These are phyloP conservation scores for Dolichomitus sp. DNA, from an alignment of 2,888 invertebrate genomes.

Conservation along the genomic window DNA sequence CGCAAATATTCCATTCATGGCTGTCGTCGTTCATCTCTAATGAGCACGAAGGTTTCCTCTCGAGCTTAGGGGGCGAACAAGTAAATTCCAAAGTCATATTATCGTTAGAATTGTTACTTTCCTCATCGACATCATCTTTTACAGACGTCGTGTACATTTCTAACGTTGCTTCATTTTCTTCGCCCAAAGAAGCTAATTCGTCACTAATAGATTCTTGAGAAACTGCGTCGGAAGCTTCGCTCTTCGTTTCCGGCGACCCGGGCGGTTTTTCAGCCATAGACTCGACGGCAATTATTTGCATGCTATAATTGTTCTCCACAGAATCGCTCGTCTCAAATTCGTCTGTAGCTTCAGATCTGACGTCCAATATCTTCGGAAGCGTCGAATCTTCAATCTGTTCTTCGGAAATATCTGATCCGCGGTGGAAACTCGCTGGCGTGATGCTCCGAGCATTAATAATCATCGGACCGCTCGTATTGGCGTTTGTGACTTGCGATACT, in stretches of 20 bases:
- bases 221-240: conserved; percentile 3
- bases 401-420: conserved; percentile 57
- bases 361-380: conserved; percentile 71
- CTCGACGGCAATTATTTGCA: conserved; percentile 40
- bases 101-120: conserved; percentile 17
- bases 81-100: background rate
- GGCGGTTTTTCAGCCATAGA: conserved; percentile 22
- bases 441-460: conserved; percentile 79
- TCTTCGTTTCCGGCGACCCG: conserved; percentile 26
- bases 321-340: conserved; percentile 23
- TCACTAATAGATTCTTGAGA: background rate
- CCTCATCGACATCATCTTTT: conserved; percentile 11
- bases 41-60: conserved; percentile 28
- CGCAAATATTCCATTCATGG: conserved; percentile 8
- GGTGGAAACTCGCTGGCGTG: conserved; percentile 76
- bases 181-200: conserved; percentile 22
- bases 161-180: background rate
- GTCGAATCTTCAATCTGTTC: conserved; percentile 32
- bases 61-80: background rate
- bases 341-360: conserved; percentile 70
- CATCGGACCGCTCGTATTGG: conserved; percentile 70
- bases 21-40: conserved; percentile 21
- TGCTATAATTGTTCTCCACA: background rate
- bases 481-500: conserved; percentile 34
- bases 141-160: conserved; percentile 1